Evolutionary conservation across 1,140 invertebrate genomes (phyloP).

Genomic region (Vollenhovia emeryi): DNA sequence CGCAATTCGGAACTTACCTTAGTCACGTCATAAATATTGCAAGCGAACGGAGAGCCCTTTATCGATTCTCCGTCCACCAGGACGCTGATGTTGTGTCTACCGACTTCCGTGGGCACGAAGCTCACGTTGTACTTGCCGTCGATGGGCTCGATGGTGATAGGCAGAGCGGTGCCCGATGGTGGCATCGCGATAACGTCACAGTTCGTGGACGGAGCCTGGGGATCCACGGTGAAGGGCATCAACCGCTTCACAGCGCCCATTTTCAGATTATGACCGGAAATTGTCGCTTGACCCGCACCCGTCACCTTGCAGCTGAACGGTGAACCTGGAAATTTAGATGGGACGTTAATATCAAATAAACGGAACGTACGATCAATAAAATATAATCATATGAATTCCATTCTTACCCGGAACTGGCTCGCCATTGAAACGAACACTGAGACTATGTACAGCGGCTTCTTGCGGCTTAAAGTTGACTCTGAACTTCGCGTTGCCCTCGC

Average conservation of each 20-base stretch:
- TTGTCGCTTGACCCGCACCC: constrained; percentile 87
- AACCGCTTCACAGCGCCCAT: constrained; percentile 87
- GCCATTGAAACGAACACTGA: constrained; percentile 98
- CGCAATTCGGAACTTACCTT: constrained; percentile 86
- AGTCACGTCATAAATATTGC: constrained; percentile 96
- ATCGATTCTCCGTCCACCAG: constrained; percentile 93
- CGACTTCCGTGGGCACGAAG: constrained; percentile 94
- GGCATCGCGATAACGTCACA: constrained; percentile 91
- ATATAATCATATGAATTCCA: background rate
- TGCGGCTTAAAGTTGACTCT: constrained; percentile 98
- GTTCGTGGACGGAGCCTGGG: constrained; percentile 84
- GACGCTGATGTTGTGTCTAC: constrained; percentile 93
- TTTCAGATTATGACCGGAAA: constrained; percentile 87
- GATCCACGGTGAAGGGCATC: constrained; percentile 88
- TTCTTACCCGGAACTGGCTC: constrained; percentile 93
- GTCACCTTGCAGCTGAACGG: constrained; percentile 94
- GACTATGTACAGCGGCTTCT: constrained; percentile 94
- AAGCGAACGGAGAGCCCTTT: constrained; percentile 95
- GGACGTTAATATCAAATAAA: background rate
- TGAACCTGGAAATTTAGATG: constrained; percentile 87
- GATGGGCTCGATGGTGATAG: constrained; percentile 87
- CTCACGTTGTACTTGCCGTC: constrained; percentile 90
- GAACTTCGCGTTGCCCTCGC: constrained; percentile 98
- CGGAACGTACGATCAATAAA: background rate
- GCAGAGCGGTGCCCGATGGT: constrained; percentile 91